phyloP scores from a whole-genome alignment of 1,140 invertebrate species.

The Sitophilus oryzae region DNA sequence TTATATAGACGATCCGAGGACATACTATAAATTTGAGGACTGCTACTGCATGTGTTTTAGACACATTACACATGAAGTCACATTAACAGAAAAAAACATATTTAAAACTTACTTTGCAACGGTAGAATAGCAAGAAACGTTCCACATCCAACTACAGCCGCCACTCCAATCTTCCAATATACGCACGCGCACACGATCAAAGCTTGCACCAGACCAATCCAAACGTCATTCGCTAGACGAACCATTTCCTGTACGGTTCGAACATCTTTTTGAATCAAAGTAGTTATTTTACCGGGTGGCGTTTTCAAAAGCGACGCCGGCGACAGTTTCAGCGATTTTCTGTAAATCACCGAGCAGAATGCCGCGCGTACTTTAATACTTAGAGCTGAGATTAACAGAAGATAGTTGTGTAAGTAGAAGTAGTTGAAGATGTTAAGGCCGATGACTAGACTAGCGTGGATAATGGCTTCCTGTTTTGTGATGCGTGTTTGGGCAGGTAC shows the following conservation, averaged over 20 bases:
- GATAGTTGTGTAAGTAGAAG: not conserved
- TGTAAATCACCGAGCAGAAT: conserved; percentile 10
- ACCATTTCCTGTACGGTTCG: conserved; percentile 3
- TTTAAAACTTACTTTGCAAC: conserved; percentile 9
- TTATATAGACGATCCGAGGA: no score
- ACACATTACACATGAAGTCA: no score
- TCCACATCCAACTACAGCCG: not conserved
- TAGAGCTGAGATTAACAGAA: not conserved
- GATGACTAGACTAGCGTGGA: not conserved
- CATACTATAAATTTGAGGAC: no score
- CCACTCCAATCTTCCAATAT: conserved; percentile 1
- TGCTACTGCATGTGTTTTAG: no score
- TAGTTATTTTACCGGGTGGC: conserved; percentile 1
- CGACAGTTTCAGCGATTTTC: conserved; percentile 4
- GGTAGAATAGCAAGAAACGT: not conserved
- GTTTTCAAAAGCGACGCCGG: not conserved
- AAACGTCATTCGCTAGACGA: conserved; percentile 3
- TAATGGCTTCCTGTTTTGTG: not conserved
- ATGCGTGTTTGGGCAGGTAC: not conserved
- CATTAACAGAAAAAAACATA: no score
- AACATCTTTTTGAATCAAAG: conserved; percentile 7
- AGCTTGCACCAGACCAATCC: conserved; percentile 2
- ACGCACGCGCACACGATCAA: not conserved
- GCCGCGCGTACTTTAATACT: conserved; percentile 7
- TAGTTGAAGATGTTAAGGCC: not conserved